These are phyloP conservation scores for Caradrina clavipalpis DNA, from an alignment of 2,888 invertebrate species.

Conservation along the genomic window DNA sequence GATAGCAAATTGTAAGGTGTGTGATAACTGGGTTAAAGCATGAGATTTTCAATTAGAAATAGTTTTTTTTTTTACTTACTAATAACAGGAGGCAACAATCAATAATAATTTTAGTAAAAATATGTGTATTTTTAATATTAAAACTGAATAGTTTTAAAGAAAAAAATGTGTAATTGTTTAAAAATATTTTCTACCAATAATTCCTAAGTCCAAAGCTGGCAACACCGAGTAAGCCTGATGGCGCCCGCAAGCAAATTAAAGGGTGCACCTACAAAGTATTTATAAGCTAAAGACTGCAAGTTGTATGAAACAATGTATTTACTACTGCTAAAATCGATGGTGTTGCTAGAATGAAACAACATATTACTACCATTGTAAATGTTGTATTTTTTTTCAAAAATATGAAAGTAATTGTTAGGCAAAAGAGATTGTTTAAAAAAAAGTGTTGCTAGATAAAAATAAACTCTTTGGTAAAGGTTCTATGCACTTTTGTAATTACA, in stretches of 20 bases:
- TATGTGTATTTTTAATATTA: slow-evolving; percentile 10
- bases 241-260: slow-evolving; percentile 65
- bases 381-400: not conserved
- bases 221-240: slow-evolving; percentile 65
- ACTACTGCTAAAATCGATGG: slow-evolving; percentile 13
- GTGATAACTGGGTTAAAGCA: slow-evolving; percentile 48
- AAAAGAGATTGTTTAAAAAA: not conserved
- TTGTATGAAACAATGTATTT: slow-evolving; percentile 14
- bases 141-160: not conserved
- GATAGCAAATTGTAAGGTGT: slow-evolving; percentile 47
- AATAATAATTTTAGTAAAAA: not conserved
- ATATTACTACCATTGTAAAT: not conserved
- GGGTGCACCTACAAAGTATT: slow-evolving; percentile 73
- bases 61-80: slow-evolving; percentile 23
- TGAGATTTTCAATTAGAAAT: slow-evolving; percentile 40
- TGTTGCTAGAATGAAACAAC: slow-evolving; percentile 26
- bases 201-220: slow-evolving; percentile 37
- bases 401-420: slow-evolving; percentile 17
- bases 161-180: not conserved
- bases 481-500: slow-evolving; percentile 40
- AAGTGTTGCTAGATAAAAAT: slow-evolving; percentile 41
- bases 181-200: slow-evolving; percentile 34
- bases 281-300: no score
- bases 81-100: slow-evolving; percentile 31
- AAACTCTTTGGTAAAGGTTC: slow-evolving; percentile 51